A percentile compares a stretch with the other conserved stretches of the same genome.
Conservation (phyloP, 1,140 invertebrate genomes). For the Latrodectus geometricus region DNA sequence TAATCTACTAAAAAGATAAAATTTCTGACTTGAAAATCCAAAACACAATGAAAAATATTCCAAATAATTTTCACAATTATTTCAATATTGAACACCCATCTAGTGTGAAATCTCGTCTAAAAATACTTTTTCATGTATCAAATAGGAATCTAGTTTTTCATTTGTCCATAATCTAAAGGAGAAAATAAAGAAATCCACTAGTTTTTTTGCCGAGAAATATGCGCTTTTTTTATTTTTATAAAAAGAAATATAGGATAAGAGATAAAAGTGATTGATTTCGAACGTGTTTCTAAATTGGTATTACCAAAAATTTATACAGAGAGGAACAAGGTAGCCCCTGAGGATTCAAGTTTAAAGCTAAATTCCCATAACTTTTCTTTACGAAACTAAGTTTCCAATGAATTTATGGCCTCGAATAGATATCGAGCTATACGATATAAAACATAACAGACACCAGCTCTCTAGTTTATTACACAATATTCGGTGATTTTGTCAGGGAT, state of each 20-base stretch:
- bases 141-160: too few relatives aligned
- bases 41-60: too few relatives aligned
- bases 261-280: not conserved
- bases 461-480: too few relatives aligned
- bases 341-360: not conserved
- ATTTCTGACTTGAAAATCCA: too few relatives aligned
- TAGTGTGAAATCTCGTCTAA: too few relatives aligned
- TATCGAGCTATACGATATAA: not conserved
- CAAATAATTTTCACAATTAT: too few relatives aligned
- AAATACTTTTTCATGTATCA: too few relatives aligned
- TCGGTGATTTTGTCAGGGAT: too few relatives aligned
- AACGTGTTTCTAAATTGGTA: not conserved
- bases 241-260: not conserved
- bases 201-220: not conserved
- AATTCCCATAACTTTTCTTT: not conserved
- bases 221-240: not conserved
- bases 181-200: not conserved
- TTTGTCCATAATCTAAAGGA: not conserved
- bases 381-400: not conserved
- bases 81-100: too few relatives aligned
- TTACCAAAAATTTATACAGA: not conserved
- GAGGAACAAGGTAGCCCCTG: not conserved
- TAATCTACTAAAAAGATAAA: too few relatives aligned
- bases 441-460: too few relatives aligned
- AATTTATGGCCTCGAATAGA: not conserved